Conservation (phyloP, 1,140 invertebrate genomes). For the Aphis gossypii region DNA sequence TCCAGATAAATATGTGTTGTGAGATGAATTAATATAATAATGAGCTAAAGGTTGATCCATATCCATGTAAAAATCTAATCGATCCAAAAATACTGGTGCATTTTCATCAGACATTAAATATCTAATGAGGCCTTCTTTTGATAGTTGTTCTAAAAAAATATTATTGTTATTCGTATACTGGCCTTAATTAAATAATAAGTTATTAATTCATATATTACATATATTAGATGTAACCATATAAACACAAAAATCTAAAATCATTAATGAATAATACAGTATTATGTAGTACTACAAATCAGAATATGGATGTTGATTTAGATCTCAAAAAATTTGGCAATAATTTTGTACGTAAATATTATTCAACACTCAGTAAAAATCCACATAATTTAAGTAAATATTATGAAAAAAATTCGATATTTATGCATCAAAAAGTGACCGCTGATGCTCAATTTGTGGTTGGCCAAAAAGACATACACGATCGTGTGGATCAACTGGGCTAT, state of each 20-base stretch:
- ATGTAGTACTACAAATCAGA: background rate
- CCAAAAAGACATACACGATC: background rate
- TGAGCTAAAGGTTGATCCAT: constrained; percentile 98
- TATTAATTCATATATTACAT: background rate
- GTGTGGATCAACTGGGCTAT: background rate
- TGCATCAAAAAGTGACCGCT: background rate
- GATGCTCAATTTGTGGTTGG: background rate
- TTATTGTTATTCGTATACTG: background rate
- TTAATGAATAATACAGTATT: background rate
- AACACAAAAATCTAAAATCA: background rate
- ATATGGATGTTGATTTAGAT: constrained; percentile 17
- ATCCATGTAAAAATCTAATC: constrained; percentile 96
- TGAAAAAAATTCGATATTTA: background rate
- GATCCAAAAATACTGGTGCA: constrained; percentile 96
- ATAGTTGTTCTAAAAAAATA: constrained; percentile 72
- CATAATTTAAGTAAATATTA: constrained; percentile 9
- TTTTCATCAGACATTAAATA: constrained; percentile 99
- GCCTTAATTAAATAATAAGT: background rate
- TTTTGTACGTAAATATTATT: constrained; percentile 20
- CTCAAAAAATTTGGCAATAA: background rate
- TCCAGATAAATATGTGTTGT: constrained; percentile 97
- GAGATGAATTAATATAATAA: constrained; percentile 99
- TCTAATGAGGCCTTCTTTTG: constrained; percentile 93
- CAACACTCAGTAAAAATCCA: background rate
- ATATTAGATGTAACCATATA: background rate